phyloP scores from a whole-genome alignment of 2,113 vertebrate genomes.

The Eretmochelys imbricata region DNA sequence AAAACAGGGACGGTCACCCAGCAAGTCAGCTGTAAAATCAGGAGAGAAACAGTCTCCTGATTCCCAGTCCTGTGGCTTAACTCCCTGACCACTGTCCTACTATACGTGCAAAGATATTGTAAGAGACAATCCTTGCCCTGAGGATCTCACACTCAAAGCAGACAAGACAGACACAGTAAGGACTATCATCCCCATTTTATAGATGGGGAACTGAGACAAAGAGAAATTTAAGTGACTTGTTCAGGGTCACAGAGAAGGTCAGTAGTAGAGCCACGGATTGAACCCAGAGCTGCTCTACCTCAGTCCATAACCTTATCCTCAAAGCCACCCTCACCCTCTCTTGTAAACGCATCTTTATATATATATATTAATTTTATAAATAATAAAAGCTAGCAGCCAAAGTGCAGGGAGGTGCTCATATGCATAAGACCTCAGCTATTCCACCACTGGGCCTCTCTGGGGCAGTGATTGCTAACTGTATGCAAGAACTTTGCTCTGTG shows the following conservation, averaged over 20 bases:
- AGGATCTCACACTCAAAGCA: neutral
- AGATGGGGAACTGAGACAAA: neutral
- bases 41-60: neutral
- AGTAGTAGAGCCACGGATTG: neutral
- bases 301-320: neutral
- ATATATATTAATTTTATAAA: no score
- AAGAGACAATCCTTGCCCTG: neutral
- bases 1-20: neutral
- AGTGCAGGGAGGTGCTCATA: conserved; percentile 2
- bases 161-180: neutral
- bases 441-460: neutral
- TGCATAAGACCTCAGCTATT: neutral
- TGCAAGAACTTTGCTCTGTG: neutral
- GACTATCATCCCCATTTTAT: neutral
- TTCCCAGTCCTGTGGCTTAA: neutral
- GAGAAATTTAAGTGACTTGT: neutral
- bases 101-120: neutral
- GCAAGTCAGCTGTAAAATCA: neutral
- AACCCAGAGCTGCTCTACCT: neutral
- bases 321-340: neutral
- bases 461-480: neutral
- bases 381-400: neutral
- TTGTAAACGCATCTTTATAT: neutral
- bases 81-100: neutral
- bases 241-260: neutral